A percentile compares a stretch with the other conserved stretches of the same genome.
Conservation (phyloP, 2,113 vertebrate species). For the Eudyptes chrysolophus region DNA sequence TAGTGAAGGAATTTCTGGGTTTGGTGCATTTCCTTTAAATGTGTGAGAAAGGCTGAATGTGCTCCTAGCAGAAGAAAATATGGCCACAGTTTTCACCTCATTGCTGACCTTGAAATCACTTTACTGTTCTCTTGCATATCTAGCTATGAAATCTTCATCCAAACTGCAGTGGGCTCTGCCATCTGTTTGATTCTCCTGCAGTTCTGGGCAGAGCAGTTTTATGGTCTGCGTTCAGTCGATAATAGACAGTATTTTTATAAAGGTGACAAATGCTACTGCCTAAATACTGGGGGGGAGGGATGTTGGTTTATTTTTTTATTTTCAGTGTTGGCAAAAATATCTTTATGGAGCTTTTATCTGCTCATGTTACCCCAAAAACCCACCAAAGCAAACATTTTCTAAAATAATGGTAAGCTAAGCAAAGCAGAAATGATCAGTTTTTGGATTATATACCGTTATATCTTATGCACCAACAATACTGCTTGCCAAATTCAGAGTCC, state of each 20-base stretch:
- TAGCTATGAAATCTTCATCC: conserved; percentile 10
- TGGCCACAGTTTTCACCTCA: background rate
- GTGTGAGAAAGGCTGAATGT: background rate
- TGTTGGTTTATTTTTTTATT: background rate
- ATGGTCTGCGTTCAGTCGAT: background rate
- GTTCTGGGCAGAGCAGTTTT: background rate
- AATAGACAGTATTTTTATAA: background rate
- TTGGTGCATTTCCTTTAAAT: background rate
- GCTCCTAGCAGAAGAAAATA: background rate
- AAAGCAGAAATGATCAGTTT: background rate
- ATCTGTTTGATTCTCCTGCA: conserved; percentile 37
- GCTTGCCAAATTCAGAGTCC: background rate
- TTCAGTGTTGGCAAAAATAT: background rate
- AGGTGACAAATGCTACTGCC: background rate
- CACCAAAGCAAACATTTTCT: background rate
- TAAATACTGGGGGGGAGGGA: background rate
- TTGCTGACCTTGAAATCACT: background rate
- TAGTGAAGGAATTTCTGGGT: background rate
- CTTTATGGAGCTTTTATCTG: background rate
- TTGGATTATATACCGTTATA: background rate
- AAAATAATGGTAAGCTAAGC: background rate
- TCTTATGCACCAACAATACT: background rate
- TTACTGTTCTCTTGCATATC: background rate
- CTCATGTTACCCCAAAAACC: background rate
- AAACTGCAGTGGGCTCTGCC: conserved; percentile 17